These are phyloP conservation scores for Phalera bucephala DNA, from an alignment of 2,888 invertebrate species.

Conservation along the genomic window DNA sequence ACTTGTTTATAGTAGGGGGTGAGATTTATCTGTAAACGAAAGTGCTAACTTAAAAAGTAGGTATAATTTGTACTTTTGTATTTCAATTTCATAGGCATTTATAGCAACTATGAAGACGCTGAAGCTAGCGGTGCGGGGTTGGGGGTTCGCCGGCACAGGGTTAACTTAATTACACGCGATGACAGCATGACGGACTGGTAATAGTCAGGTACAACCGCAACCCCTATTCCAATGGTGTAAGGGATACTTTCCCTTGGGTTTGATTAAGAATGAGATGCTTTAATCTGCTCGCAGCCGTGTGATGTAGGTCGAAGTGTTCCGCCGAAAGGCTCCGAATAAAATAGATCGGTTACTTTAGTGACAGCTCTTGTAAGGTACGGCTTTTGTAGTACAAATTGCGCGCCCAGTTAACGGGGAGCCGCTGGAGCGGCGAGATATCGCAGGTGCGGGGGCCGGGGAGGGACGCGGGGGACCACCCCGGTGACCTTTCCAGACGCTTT, in stretches of 20 bases:
- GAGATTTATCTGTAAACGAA: neutral
- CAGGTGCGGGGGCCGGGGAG: too few species aligned
- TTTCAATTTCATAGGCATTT: neutral
- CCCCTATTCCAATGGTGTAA: neutral
- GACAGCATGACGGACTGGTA: constrained; percentile 11
- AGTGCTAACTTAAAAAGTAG: neutral
- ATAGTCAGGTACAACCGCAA: neutral
- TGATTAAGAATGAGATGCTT: constrained; percentile 1
- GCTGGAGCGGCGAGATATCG: neutral
- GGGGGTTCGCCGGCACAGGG: neutral
- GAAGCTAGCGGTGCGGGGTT: neutral
- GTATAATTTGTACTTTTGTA: neutral
- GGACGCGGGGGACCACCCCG: neutral
- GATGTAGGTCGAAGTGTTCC: constrained; percentile 2
- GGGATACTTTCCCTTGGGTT: neutral
- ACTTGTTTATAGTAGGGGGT: too few species aligned
- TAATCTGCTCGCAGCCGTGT: constrained; percentile 3
- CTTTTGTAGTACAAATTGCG: constrained; percentile 8
- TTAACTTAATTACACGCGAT: constrained; percentile 13
- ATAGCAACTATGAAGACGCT: neutral
- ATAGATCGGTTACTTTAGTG: constrained; percentile 9
- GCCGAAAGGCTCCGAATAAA: constrained; percentile 8
- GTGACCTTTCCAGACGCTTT: neutral
- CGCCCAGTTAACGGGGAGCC: constrained; percentile 2
- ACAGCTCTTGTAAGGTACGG: constrained; percentile 3